Evolutionary conservation across 2,797 vertebrate genomes (phyloP), one percentile per base, ranked within the genome.

Genomic region (Chrosomus eos): DNA sequence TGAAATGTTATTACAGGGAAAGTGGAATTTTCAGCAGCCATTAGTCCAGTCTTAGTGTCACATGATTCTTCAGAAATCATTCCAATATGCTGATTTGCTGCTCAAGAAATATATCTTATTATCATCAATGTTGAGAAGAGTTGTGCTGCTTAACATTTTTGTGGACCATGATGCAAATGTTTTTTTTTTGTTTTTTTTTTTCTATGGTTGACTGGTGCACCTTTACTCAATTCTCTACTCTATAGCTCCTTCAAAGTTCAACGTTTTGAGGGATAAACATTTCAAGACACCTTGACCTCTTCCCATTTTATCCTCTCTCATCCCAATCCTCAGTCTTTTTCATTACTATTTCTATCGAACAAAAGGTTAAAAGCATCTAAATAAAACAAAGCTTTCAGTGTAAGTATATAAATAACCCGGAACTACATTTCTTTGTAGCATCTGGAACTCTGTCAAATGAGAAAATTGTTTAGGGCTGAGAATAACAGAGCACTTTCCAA

Each of bases 401-500:
- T 19, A 19, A 76, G 55, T 76, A 60, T 40, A 76, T 16, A 58
- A 53, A 70, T 72, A 68, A 31, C 11, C 5, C 21, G 48, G 18
- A 45, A 73, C 28, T 18, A 36, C 1, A 26, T 38, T 51, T 83
- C 10, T 19, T 1, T 13, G 58, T 13, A 82, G 21, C 21, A 74
- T 21, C n/a, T 28, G n/a, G 21, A 60, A 43, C 18, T 78, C 58
- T 45, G n/a, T 45, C 40, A 53, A 79, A 53, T 26, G 0, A 51
- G 5, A 19, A n/a, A 13, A 53, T 21, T 11, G 8, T 16, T 38
- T 53, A 38, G 33, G 33, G 16, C 19, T 53, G 13, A 23, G 66
- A 80, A 68, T 81, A 70, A n/a, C 43, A 80, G 33, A 70, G 16
- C 33, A 53, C 7, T 33, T 19, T 70, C 68, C 79, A 55, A n/a